Evolutionary conservation across 2,888 invertebrate genomes (phyloP), one percentile per base, ranked within the genome.

Genomic region (Electrophaes corylata): DNA sequence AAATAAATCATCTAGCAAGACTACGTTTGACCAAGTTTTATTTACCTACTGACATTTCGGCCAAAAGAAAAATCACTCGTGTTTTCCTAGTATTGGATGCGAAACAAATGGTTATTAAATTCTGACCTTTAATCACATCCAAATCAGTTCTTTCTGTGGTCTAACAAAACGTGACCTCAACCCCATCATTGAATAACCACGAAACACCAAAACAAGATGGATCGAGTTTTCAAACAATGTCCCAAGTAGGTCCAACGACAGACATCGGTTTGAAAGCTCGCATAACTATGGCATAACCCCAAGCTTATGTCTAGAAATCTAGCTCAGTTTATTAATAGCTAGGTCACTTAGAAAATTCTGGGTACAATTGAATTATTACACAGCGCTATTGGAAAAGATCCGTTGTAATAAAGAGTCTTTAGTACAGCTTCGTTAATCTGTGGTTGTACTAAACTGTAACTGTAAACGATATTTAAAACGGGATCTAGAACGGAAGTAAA

Each of bases 201-300:
- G 6, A 35, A 35, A 11, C 12, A 43, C 26, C 26, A 12, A 12
- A 23, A 35, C 20, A 11, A 23, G 35, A 47, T 23, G 35, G 8
- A 37, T 10, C 14, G 14, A 12, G 35, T 5, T 35, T 35, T 47
- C 20, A 35, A 47, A 47, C 35, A 35, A 35, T 35, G 23, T 37
- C 14, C 37, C 3, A 37, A 26, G 16, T 48, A 48, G 19, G 20
- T 19, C 26, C 31, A 18, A 14, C 40, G 45, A 16, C 23, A 45
- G 49, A 23, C 51, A 47, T 54, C 47, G 53, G 35, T 39, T 53
- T 51, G 50, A 60, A 52, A 61, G 60, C 63, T 63, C 61, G 54
- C 59, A 48, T 48, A 48, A 37, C 37, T 37, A 16, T 39, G 47
- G 57, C 62, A 62, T 62, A 60, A 58, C 56, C 62, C 56, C 37